Evolutionary conservation across 2,113 vertebrate species (phyloP), one percentile per base, ranked within the genome.

Genomic region (Syngnathus scovelli): DNA sequence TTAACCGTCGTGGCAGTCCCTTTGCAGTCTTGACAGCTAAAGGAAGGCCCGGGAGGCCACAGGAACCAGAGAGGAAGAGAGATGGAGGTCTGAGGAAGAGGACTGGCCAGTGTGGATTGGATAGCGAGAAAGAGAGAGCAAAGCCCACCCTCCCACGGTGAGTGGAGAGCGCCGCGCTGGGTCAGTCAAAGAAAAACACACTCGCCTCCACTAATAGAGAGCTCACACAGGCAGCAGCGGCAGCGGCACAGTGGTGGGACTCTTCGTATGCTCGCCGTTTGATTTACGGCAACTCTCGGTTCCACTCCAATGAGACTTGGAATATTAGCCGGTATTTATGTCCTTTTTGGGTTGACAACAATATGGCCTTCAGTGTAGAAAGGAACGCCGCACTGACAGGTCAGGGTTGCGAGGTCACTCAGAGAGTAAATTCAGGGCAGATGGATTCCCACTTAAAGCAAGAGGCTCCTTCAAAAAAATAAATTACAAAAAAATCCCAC

Each of bases 381-480:
- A 84, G 85, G 84, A 89, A 78, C 83, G 79, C 83, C 71, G 82
- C 74, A 77, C 72, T 84, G 90, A 95, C 89, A 90, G 91, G 90
- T 78, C 86, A 85, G 89, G 93, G 95, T 94, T 92, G 85, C 67
- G 72, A 92, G 95, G 95, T 98, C 95, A 94, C 87, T 49, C 85
- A 84, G 76, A 88, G 90, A 96, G 93, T 94, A 95, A 96, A 97
- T 95, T 95, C 91, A 91, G 95, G 94, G 94, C 94, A 98, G 95
- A 94, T 95, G 94, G 95, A 87, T 91, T 87, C 72, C 74, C 68
- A 43, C 88, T 93, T 85, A 87, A 88, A 89, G 83, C 84, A 44
- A 86, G 78, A 87, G 87, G 88, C 90, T 90, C 91, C 91, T 91
- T 88, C 87, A 92, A 90, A 77, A 77, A 77, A 58, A 16, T 33